phyloP scores from a whole-genome alignment of 2,888 invertebrate species.

The Agonum fuliginosum region DNA sequence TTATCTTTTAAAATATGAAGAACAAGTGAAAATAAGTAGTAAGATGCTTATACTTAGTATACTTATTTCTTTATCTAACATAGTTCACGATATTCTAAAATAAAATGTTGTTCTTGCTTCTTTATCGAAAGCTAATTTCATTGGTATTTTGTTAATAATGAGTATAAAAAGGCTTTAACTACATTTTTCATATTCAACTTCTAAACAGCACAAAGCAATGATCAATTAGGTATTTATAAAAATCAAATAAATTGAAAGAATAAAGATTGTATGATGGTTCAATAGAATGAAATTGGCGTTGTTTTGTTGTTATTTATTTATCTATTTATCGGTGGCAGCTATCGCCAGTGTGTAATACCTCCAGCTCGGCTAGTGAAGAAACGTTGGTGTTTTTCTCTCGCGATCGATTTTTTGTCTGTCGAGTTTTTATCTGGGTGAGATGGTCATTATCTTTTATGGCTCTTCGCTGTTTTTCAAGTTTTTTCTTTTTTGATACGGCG shows the following conservation, averaged over 20 bases:
- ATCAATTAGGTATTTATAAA: background rate
- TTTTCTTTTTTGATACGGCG: slow-evolving; percentile 36
- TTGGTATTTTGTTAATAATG: too few relatives aligned
- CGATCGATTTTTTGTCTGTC: slow-evolving; percentile 47
- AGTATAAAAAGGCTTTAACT: too few relatives aligned
- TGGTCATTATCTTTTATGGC: slow-evolving; percentile 53
- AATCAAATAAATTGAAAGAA: background rate
- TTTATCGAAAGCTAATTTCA: too few relatives aligned
- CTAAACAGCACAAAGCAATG: too few relatives aligned
- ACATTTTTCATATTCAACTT: too few relatives aligned
- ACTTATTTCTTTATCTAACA: too few relatives aligned
- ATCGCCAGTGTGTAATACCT: background rate
- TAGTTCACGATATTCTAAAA: too few relatives aligned
- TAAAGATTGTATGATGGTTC: background rate
- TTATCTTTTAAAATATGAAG: too few relatives aligned
- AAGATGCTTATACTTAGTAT: too few relatives aligned
- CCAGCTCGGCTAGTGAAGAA: slow-evolving; percentile 15
- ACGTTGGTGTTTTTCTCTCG: slow-evolving; percentile 21
- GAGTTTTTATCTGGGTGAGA: slow-evolving; percentile 36
- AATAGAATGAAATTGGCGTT: background rate
- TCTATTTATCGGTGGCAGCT: slow-evolving; percentile 21
- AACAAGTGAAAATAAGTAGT: too few relatives aligned
- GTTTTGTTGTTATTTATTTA: slow-evolving; percentile 26
- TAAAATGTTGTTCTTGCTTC: too few relatives aligned
- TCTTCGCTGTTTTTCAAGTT: slow-evolving; percentile 48